Conservation (phyloP, 2,888 invertebrate genomes). For the Pecten maximus region DNA sequence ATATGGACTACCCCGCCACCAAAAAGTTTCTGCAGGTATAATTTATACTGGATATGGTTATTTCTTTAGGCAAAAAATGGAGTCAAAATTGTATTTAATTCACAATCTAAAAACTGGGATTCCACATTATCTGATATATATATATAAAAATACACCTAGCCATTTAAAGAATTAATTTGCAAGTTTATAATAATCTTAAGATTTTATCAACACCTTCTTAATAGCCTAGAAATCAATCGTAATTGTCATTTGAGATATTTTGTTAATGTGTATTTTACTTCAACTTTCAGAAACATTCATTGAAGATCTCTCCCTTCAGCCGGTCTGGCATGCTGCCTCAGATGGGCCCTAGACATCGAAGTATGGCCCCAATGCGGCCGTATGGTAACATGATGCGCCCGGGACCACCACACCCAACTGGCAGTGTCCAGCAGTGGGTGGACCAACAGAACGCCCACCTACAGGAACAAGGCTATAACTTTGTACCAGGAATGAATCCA, state of each 20-base stretch:
- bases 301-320: conserved; percentile 87
- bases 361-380: conserved; percentile 55
- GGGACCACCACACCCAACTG: conserved; percentile 66
- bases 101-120: too few relatives aligned
- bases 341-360: conserved; percentile 42
- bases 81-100: too few relatives aligned
- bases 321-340: neutral
- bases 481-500: conserved; percentile 57
- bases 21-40: conserved; percentile 95
- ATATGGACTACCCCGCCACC: conserved; percentile 95
- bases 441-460: conserved; percentile 80
- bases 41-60: neutral
- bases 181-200: too few relatives aligned
- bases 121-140: too few relatives aligned
- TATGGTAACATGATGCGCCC: conserved; percentile 62
- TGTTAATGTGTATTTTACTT: conserved; percentile 36
- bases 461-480: conserved; percentile 68
- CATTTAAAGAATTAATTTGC: too few relatives aligned
- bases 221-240: too few relatives aligned
- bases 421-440: conserved; percentile 79
- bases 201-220: too few relatives aligned
- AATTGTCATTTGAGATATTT: neutral
- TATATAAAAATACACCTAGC: too few relatives aligned
- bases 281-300: conserved; percentile 91
- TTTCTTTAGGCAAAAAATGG: too few relatives aligned